These are phyloP conservation scores for Troilus luridus DNA, from an alignment of 2,888 invertebrate species.

Conservation along the genomic window DNA sequence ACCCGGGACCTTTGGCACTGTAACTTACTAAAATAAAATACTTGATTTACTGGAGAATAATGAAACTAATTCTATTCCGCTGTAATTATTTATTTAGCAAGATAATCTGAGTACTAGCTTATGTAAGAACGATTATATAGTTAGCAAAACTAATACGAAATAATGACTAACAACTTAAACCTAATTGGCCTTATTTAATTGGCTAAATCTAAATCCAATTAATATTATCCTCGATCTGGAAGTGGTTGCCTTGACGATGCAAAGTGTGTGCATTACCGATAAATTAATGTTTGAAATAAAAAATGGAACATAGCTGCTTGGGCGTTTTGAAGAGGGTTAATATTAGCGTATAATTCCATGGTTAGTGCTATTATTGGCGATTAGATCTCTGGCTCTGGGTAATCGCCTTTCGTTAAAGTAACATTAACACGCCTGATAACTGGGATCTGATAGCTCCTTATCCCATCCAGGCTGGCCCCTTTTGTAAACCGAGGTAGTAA, in stretches of 20 bases:
- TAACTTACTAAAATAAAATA: no score
- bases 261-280: constrained; percentile 15
- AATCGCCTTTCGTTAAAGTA: constrained; percentile 22
- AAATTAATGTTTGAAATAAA: neutral
- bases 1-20: no score
- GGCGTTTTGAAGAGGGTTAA: neutral
- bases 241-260: neutral
- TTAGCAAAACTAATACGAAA: constrained; percentile 8
- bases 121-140: neutral
- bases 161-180: neutral
- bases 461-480: neutral
- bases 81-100: no score
- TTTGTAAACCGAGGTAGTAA: neutral
- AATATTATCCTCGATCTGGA: neutral
- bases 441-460: neutral
- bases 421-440: constrained; percentile 8
- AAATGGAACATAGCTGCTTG: neutral
- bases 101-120: no score
- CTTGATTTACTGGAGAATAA: no score
- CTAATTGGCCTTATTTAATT: neutral
- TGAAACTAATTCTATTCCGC: no score
- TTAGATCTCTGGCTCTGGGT: neutral
- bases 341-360: neutral
- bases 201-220: neutral
- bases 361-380: constrained; percentile 25